Conservation (phyloP, 2,888 invertebrate genomes). For the Caenorhabditis virilis region DNA sequence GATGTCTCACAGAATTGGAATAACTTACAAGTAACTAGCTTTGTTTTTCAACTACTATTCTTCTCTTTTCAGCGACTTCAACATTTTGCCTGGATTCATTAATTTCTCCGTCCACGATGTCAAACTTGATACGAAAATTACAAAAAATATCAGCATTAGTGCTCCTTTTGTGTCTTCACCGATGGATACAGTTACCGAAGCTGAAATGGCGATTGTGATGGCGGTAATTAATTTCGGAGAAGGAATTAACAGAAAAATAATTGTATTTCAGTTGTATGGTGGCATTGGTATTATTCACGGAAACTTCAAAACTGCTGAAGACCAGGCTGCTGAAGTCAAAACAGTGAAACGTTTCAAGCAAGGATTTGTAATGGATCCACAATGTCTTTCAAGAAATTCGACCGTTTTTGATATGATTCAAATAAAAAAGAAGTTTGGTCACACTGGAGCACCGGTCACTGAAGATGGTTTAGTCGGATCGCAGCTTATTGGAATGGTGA, state of each 20-base stretch:
- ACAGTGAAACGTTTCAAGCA: slow-evolving; percentile 85
- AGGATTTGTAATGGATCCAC: slow-evolving; percentile 95
- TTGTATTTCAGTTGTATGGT: slow-evolving; percentile 62
- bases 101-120: slow-evolving; percentile 92
- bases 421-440: slow-evolving; percentile 78
- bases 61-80: slow-evolving; percentile 78
- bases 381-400: slow-evolving; percentile 87
- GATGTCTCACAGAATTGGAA: slow-evolving; percentile 57
- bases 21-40: slow-evolving; percentile 63
- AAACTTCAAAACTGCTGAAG: slow-evolving; percentile 62
- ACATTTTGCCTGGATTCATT: slow-evolving; percentile 93
- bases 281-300: slow-evolving; percentile 68
- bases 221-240: slow-evolving; percentile 79
- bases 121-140: slow-evolving; percentile 85
- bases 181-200: slow-evolving; percentile 99
- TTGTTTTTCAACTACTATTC: neutral
- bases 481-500: slow-evolving; percentile 85
- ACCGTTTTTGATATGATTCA: slow-evolving; percentile 86
- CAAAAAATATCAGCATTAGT: slow-evolving; percentile 70
- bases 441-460: slow-evolving; percentile 88
- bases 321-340: slow-evolving; percentile 57
- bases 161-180: slow-evolving; percentile 95
- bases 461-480: slow-evolving; percentile 92
- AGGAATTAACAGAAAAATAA: no score
- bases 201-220: slow-evolving; percentile 99